Percentiles rank a stretch among this genome's conserved stretches.
Conservation (phyloP, 2,888 invertebrate genomes). For the Drosophila macrospina region DNA sequence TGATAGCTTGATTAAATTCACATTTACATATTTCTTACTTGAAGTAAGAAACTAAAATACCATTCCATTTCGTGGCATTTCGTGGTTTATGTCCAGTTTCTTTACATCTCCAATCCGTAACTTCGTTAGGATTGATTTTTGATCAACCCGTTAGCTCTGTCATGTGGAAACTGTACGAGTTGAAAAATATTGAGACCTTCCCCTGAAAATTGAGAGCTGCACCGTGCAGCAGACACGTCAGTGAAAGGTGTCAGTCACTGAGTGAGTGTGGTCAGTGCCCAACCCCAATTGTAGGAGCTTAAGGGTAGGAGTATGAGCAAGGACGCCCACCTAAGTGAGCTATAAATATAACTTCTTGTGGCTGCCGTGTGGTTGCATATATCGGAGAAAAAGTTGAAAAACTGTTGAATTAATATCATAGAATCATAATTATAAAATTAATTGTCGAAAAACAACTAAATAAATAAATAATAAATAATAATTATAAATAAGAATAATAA, state of each 20-base stretch:
- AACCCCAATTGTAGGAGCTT: not conserved
- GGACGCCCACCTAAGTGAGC: not conserved
- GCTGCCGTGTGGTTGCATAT: not conserved
- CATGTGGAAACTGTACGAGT: not conserved
- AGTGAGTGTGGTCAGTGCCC: not conserved
- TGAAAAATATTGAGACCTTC: not conserved
- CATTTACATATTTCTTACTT: not conserved
- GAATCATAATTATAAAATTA: no score
- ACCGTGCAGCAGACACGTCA: not conserved
- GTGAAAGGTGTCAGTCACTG: not conserved
- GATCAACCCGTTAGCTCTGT: not conserved
- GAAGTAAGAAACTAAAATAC: no score
- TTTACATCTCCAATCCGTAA: not conserved
- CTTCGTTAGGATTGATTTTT: constrained; percentile 2
- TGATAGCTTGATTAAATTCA: not conserved
- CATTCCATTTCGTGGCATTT: no score
- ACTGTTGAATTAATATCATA: not conserved
- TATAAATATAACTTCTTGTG: not conserved
- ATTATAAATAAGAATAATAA: no score
- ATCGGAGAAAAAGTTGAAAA: not conserved
- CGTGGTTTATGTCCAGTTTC: no score
- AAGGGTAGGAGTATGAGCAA: not conserved
- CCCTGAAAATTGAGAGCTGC: not conserved
- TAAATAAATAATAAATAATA: no score
- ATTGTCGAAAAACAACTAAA: not conserved